phyloP scores from a whole-genome alignment of 2,113 vertebrate species.

The Callithrix jacchus region DNA sequence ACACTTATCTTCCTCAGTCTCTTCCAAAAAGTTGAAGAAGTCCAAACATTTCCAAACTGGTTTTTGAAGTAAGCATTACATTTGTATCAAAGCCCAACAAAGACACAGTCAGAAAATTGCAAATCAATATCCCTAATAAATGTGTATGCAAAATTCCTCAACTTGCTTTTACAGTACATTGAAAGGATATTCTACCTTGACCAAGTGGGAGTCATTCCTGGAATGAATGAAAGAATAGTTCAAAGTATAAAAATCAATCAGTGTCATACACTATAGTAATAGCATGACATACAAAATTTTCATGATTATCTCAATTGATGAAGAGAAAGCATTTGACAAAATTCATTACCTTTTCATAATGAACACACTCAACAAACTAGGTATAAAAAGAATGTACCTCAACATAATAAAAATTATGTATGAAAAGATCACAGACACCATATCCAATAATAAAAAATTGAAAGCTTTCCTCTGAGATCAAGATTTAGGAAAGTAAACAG shows the following conservation, averaged over 20 bases:
- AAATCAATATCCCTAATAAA: neutral
- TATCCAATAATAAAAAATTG: neutral
- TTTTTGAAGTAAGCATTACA: neutral
- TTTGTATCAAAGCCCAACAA: neutral
- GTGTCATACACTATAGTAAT: neutral
- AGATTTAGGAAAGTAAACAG: neutral
- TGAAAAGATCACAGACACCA: neutral
- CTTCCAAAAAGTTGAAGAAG: neutral
- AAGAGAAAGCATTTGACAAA: neutral
- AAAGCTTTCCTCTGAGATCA: neutral
- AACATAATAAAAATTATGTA: neutral
- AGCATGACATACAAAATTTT: neutral
- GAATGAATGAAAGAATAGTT: neutral
- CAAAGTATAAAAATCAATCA: neutral
- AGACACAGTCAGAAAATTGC: neutral
- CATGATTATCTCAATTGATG: neutral
- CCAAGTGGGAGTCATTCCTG: neutral
- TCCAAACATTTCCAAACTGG: neutral
- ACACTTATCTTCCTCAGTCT: neutral
- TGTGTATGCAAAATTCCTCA: neutral
- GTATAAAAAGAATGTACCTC: neutral
- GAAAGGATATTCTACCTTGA: neutral
- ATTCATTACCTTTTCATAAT: neutral
- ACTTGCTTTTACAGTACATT: neutral
- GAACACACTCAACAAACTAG: neutral